Base-by-base conservation (phyloP, 2,797 vertebrate species). In the Propithecus perrieri region DNA sequence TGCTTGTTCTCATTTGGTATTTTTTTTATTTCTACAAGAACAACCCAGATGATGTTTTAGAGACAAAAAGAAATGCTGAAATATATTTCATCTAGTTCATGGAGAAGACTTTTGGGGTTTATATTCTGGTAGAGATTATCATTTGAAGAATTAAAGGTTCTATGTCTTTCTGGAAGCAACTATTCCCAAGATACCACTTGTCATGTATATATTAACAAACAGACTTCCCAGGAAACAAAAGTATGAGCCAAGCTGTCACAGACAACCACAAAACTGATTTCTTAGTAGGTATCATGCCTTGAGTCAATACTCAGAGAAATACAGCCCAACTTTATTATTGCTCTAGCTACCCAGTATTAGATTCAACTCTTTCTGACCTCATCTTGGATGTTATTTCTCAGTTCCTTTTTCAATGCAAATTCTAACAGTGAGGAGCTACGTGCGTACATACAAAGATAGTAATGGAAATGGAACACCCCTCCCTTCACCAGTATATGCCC, bases 61-160 rank as follows among this genome's bases (percentile, higher is more conserved):
- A 72, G 74, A 79, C 50, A 78, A 67, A 94, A 83, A 55, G 11
- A 79, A 93, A 53, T 85, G 41, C 55, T 89, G 13, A 92, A 96
- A 93, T 93, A 57, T 22, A 72, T 78, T 81, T 48, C 48, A 86
- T 48, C 43, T 87, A 69, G 43, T 75, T 84, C 93, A 75, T 9
- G 24, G 9, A 61, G 91, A 86, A 30, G 14, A 61, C 35, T 38
- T 0, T 67, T 65, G n/a, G 13, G 41, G 12, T 74, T 89, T 87
- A 59, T 84, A 85, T 63, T 22, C 79, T 75, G 5, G 24, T 63
- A 95, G 72, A 96, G 13, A 80, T 80, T 86, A 72, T 84, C 28
- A 43, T 93, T 78, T 57, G 30, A 95, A 84, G 55, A n/a, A 93
- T 89, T 75, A 95, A 89, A 96, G 24, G 20, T 2, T 91, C n/a